Base-by-base conservation (phyloP, 2,113 vertebrate species). In the Sander lucioperca region DNA sequence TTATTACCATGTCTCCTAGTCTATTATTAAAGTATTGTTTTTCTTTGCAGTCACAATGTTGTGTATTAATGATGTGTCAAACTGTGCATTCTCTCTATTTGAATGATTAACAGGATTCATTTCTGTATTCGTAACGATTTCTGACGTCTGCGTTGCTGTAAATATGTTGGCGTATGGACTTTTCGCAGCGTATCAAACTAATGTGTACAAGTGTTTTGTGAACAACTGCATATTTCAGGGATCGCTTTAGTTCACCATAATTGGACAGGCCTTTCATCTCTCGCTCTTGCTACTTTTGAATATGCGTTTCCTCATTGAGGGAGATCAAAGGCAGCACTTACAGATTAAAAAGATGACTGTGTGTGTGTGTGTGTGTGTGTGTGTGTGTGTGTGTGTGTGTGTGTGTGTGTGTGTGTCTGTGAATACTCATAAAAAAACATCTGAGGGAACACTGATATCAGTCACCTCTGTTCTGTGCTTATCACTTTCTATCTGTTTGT, bases 241-340 rank as follows among this genome's bases (percentile, higher is more conserved):
- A 79, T 63, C 11, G 19, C 53, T 91, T 78, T 79, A 82, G 82
- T 82, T 88, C 71, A 6, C 85, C 23, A 65, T 94, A 92, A 93
- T 91, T 90, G 88, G 82, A 86, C 88, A 36, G 65, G 61, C 33
- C 90, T 89, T 92, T 89, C 79, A 92, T 93, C 88, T 87, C 50
- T 57, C 0, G 18, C 77, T 85, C 74, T 75, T 16, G 81, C 87
- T 90, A 74, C 79, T 82, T 85, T 87, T 87, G 78, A 93, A 91
- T 84, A 53, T 83, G 80, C 21, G 66, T 88, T 91, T 92, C 84
- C 83, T 85, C 90, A 84, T 90, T 48, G 13, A 75, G 77, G 65
- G 69, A 86, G 86, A 94, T 94, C 93, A 93, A 94, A 94, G 89
- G 77, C 80, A 67, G 15, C 72, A 72, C 67, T 91, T 91, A 72